These are phyloP conservation scores for Rafetus swinhoei DNA, from an alignment of 2,113 vertebrate species.

Conservation along the genomic window DNA sequence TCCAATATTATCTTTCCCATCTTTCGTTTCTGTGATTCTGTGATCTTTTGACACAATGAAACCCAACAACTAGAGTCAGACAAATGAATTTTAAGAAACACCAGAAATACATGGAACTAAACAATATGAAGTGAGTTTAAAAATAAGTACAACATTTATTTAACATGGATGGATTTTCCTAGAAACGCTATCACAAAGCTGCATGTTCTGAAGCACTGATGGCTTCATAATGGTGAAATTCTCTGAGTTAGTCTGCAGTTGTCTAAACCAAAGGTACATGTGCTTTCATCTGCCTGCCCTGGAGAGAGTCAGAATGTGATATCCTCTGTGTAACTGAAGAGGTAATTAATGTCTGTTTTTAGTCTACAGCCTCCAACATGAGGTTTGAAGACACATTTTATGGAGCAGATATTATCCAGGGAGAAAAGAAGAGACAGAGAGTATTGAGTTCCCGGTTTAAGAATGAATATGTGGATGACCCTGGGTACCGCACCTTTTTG, in stretches of 20 bases:
- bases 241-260: neutral
- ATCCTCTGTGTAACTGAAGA: neutral
- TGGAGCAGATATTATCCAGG: constrained; percentile 85
- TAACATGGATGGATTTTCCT: neutral
- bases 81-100: neutral
- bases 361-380: constrained; percentile 98
- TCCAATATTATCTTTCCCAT: neutral
- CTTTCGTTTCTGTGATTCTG: neutral
- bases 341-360: constrained; percentile 61
- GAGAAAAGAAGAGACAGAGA: constrained; percentile 91
- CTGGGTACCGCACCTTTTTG: constrained; percentile 87
- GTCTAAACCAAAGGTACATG: neutral
- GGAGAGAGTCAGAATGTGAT: neutral
- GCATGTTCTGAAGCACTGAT: neutral
- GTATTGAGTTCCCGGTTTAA: constrained; percentile 93
- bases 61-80: neutral
- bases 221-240: neutral
- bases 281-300: neutral
- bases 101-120: neutral
- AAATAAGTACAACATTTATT: neutral
- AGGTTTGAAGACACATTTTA: constrained; percentile 95
- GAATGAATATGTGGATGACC: constrained; percentile 93
- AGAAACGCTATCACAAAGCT: neutral
- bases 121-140: neutral
- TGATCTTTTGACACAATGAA: neutral